These are phyloP conservation scores for Sicus ferrugineus DNA, from an alignment of 2,888 invertebrate species.

Conservation along the genomic window DNA sequence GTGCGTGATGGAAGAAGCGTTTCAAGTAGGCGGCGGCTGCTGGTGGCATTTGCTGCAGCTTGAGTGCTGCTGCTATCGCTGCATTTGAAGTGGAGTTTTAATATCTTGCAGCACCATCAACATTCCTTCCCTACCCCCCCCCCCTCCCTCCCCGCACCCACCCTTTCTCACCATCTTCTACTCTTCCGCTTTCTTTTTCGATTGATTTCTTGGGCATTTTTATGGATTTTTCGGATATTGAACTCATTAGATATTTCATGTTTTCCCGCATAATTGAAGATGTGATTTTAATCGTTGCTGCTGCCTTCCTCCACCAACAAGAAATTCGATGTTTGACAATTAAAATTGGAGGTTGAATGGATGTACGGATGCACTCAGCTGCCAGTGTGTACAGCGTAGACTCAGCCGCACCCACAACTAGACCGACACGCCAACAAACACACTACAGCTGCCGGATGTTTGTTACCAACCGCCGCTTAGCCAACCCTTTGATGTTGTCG, in stretches of 20 bases:
- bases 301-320: not conserved
- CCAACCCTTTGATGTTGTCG: constrained; percentile 10
- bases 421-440: not conserved
- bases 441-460: not conserved
- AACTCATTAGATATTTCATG: not conserved
- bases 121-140: no score
- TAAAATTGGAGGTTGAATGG: not conserved
- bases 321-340: not conserved
- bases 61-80: no score
- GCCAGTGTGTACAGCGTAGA: not conserved
- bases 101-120: no score
- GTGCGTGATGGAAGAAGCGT: no score
- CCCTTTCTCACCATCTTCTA: no score
- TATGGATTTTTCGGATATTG: not conserved
- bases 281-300: not conserved
- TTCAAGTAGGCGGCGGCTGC: no score
- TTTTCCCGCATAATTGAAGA: not conserved
- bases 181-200: no score
- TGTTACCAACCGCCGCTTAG: not conserved
- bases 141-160: no score
- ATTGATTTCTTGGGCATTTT: no score
- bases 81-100: no score
- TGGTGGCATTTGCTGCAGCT: no score
- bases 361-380: not conserved
- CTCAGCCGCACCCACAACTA: not conserved